Evolutionary conservation across 2,888 invertebrate species (phyloP).

Genomic region (Hypsopygia costalis): DNA sequence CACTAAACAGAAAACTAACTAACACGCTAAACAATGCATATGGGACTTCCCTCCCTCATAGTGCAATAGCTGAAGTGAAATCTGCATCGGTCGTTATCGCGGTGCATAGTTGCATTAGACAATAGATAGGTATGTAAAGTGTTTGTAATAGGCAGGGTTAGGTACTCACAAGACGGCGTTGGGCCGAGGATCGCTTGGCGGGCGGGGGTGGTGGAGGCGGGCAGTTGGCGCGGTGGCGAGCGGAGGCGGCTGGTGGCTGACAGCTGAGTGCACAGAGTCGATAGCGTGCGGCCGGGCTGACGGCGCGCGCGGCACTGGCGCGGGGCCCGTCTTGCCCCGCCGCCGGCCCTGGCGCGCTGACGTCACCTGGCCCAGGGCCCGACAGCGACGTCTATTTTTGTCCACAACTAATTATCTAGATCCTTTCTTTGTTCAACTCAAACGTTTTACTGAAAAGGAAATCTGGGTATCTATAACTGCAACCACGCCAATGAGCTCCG

Average conservation of each 20-base stretch:
- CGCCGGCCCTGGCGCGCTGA: constrained; percentile 71
- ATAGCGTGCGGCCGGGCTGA: constrained; percentile 70
- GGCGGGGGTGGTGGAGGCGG: constrained; percentile 31
- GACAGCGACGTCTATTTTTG: constrained; percentile 73
- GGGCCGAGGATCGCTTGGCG: constrained; percentile 30
- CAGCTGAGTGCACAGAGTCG: constrained; percentile 32
- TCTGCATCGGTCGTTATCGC: constrained; percentile 53
- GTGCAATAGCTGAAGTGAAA: constrained; percentile 54
- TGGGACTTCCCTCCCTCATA: constrained; percentile 29
- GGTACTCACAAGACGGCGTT: constrained; percentile 44
- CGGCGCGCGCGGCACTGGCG: constrained; percentile 80
- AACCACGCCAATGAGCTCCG: constrained; percentile 11
- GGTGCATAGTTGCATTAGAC: constrained; percentile 57
- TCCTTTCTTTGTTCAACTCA: constrained; percentile 66
- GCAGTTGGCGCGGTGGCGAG: constrained; percentile 17
- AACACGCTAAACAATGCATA: constrained; percentile 10
- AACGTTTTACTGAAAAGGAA: constrained; percentile 58
- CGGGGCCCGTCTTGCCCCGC: constrained; percentile 80
- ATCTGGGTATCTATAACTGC: constrained; percentile 41
- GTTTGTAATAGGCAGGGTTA: constrained; percentile 23
- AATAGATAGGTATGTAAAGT: constrained; percentile 35
- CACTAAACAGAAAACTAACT: constrained; percentile 8
- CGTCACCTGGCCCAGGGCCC: constrained; percentile 80
- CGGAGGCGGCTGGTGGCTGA: constrained; percentile 22
- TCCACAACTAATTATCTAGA: constrained; percentile 76